Percentiles rank a stretch among this genome's conserved stretches.
Evolutionary conservation across 2,797 vertebrate genomes (phyloP).

Genomic region (Rhynchonycteris naso): DNA sequence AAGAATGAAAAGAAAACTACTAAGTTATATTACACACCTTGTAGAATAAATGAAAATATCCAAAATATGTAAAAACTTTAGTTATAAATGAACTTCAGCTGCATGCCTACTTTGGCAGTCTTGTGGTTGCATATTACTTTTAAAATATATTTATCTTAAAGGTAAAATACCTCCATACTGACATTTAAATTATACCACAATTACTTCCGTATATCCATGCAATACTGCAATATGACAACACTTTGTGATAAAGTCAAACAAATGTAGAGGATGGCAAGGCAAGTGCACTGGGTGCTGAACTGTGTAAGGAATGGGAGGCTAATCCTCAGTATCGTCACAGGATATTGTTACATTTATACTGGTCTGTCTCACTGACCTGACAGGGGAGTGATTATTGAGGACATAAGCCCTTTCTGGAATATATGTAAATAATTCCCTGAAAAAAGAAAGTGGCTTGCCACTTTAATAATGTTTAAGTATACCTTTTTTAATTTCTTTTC

Average conservation of each 20-base stretch:
- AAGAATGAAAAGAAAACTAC: neutral
- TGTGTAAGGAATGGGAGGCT: conserved; percentile 62
- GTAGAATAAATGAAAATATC: neutral
- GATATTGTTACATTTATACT: conserved; percentile 78
- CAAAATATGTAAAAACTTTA: neutral
- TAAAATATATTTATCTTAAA: neutral
- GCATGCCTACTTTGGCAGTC: neutral
- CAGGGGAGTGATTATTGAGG: conserved; percentile 80
- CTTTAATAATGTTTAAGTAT: conserved; percentile 86
- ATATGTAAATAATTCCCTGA: conserved; percentile 81
- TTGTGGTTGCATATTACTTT: neutral
- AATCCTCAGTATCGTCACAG: conserved; percentile 75
- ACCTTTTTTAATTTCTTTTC: conserved; percentile 84
- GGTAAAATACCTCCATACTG: neutral
- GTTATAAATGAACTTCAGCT: neutral
- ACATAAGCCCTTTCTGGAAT: conserved; percentile 84
- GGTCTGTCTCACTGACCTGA: conserved; percentile 73
- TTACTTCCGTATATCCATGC: conserved; percentile 65
- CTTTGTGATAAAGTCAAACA: conserved; percentile 76
- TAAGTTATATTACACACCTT: neutral
- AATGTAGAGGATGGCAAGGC: conserved; percentile 70
- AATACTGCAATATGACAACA: conserved; percentile 40
- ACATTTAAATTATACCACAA: conserved; percentile 41
- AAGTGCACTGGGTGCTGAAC: conserved; percentile 58
- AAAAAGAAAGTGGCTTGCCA: conserved; percentile 79